These are phyloP conservation scores for Manduca sexta DNA, from an alignment of 1,140 invertebrate species.

Conservation along the genomic window DNA sequence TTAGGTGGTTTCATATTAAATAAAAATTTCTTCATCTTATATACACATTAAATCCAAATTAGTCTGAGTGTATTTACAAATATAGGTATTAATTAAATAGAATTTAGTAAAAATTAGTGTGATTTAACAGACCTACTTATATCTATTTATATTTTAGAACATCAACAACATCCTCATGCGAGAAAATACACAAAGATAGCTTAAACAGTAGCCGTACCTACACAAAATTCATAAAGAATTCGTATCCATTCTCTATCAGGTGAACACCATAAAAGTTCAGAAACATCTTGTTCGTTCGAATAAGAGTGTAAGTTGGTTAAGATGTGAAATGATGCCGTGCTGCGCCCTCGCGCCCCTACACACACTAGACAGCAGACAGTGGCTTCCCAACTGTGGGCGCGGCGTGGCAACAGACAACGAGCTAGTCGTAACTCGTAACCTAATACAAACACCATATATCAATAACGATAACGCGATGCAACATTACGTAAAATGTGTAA, in stretches of 20 bases:
- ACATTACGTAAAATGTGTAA: conserved; percentile 65
- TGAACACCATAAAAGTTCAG: conserved; percentile 49
- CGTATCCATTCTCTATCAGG: conserved; percentile 46
- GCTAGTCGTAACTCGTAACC: conserved; percentile 34
- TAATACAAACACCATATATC: conserved; percentile 58
- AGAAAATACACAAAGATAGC: conserved; percentile 47
- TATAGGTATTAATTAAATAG: conserved; percentile 73
- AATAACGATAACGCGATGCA: conserved; percentile 63
- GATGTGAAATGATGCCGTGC: conserved; percentile 8
- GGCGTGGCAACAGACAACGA: conserved; percentile 20
- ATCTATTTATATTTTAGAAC: conserved; percentile 62
- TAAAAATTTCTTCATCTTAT: conserved; percentile 69
- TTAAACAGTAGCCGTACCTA: conserved; percentile 46
- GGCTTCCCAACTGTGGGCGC: not conserved
- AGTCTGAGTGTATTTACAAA: conserved; percentile 72
- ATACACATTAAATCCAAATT: conserved; percentile 72
- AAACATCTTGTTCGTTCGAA: conserved; percentile 21
- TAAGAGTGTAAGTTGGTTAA: conserved; percentile 25
- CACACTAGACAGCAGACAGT: no score
- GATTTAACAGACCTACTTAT: conserved; percentile 69
- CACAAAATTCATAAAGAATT: conserved; percentile 50
- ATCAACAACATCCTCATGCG: conserved; percentile 66
- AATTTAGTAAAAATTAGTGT: conserved; percentile 74
- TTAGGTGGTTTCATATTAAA: conserved; percentile 70
- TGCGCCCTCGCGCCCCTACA: conserved; percentile 17